Evolutionary conservation across 1,140 invertebrate genomes (phyloP), one percentile per base, ranked within the genome.

Genomic region (Hycleus cichorii): DNA sequence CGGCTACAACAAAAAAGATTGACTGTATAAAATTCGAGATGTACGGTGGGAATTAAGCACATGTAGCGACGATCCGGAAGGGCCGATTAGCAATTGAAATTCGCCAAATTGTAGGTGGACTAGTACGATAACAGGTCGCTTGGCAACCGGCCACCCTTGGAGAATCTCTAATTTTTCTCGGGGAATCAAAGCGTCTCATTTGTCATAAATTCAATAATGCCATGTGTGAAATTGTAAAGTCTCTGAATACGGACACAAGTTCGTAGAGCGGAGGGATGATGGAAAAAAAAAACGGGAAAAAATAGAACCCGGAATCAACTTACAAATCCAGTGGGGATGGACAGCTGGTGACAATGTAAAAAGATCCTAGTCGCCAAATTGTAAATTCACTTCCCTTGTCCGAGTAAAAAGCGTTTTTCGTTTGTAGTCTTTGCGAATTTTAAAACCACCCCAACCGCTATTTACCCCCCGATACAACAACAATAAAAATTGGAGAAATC

Each of bases 331-430:
- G 62, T 69, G 67, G 67, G 67, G 65, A 69, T 67, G 67, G 65
- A 65, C 67, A 69, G 67, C 67, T 68, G 67, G 63, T 64, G 63
- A 68, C 66, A 65, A 69, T 69, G 67, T 69, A 65, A 69, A 62
- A 69, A 64, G 65, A 68, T 53, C 67, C 64, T 67, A 52, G 42
- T 48, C 56, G 52, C 53, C 58, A 65, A 65, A 71, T 72, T 72
- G 67, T 67, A 72, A 72, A 72, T 72, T 72, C 70, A 70, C 67
- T 72, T 72, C 70, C 65, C 70, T 70, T 72, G 70, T 72, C 66
- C 69, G 60, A 32, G 69, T 66, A 67, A 72, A 72, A 72, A 70
- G 70, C 70, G 32, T 32, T 66, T 65, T 67, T 58, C 60, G 62
- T 32, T 47, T 39, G 4, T 32, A 32, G 32, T 32, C 57, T 49